Base-by-base conservation (phyloP, 2,113 vertebrate genomes). In the Neotoma lepida region DNA sequence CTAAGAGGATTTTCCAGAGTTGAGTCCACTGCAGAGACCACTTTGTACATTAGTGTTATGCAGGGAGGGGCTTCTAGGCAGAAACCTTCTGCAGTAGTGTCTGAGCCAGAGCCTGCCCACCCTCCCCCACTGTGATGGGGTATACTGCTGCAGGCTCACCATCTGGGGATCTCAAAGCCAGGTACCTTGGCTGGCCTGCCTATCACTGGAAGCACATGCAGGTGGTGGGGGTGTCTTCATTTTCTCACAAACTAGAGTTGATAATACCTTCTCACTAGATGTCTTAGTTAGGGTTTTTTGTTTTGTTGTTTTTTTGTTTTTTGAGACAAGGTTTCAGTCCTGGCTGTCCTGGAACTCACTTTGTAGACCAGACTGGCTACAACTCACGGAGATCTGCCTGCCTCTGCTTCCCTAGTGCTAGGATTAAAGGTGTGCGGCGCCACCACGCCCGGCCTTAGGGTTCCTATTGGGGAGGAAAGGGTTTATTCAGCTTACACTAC, bases 171-270 rank as follows among this genome's bases (percentile, higher is more conserved):
- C 9, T 0, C 20, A 35, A 49, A 70, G 6, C 58, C 51, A 66
- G 1, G 39, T 44, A 80, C 44, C 58, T 58, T 26, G 33, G 33
- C 70, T 78, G 26, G 4, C 8, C 20, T 9, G 54, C 2, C 33
- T 28, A 0, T 49, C 35, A 1, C 24, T 3, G 1, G 68, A 35
- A 30, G 54, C 78, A 58, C 8, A 1, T 9, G 13, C 28, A 39
- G 22, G 44, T 13, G 33, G 22, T 0, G 1, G 17, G 17, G 24
- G 17, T 4, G 0, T 6, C 87, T n/a, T 24, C 10, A 0, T 44
- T 51, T 80, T 71, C 74, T 94, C 58, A 44, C 41, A 28, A 61
- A 6, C 1, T 3, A 33, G 2, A 22, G 44, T 6, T 17, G 6
- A 28, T 7, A 18, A 46, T 4, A 5, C 74, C 24, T 0, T 39